Evolutionary conservation across 2,113 vertebrate species (phyloP).

Genomic region (Epinephelus lanceolatus): DNA sequence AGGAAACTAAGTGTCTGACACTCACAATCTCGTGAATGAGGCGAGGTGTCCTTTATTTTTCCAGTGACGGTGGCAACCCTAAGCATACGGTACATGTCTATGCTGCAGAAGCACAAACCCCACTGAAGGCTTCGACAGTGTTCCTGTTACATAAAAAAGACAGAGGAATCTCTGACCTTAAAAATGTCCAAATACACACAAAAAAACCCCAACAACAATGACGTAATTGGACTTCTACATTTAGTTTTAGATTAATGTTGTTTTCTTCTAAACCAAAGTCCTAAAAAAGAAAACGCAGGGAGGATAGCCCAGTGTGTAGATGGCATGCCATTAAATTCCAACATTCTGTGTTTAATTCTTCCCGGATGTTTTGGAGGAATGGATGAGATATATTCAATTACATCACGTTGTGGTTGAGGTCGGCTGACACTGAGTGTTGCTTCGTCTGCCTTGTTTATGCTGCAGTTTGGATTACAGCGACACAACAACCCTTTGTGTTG

Average conservation of each 20-base stretch:
- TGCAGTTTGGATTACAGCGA: not conserved
- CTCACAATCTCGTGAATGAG: too few species aligned
- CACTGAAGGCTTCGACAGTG: not conserved
- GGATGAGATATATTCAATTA: conserved; percentile 20
- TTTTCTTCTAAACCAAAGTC: not conserved
- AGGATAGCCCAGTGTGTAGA: not conserved
- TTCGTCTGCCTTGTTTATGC: conserved; percentile 11
- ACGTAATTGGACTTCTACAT: not conserved
- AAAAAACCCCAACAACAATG: not conserved
- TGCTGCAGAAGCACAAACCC: too few species aligned
- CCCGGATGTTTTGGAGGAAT: conserved; percentile 36
- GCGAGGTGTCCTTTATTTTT: too few species aligned
- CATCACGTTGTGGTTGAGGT: conserved; percentile 12
- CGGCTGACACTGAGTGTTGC: not conserved
- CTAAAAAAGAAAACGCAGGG: not conserved
- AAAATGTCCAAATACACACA: not conserved
- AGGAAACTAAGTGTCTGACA: too few species aligned
- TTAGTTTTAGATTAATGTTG: not conserved
- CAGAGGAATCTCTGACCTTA: not conserved
- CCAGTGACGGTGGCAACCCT: too few species aligned
- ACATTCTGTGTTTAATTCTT: conserved; percentile 13
- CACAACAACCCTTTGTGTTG: conserved; percentile 31
- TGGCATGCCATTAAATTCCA: not conserved
- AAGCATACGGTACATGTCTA: too few species aligned
- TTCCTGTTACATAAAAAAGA: not conserved